Conservation (phyloP, 2,888 invertebrate species). For the Allophyes oxyacanthae region DNA sequence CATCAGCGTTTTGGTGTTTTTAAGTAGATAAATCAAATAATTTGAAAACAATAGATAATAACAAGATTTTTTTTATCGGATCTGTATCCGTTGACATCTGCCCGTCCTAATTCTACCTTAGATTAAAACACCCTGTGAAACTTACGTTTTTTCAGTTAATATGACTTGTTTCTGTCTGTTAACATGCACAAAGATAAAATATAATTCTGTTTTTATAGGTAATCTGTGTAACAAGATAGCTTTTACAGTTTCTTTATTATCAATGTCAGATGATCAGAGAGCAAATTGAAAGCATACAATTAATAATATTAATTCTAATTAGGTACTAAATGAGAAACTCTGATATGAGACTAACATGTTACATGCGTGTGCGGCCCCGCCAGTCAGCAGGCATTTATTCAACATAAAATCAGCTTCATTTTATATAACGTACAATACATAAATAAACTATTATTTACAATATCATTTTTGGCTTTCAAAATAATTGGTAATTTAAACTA, state of each 20-base stretch:
- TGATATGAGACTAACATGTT: constrained; percentile 76
- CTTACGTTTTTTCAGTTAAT: constrained; percentile 51
- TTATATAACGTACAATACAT: constrained; percentile 59
- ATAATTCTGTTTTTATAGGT: constrained; percentile 24
- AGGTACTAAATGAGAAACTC: constrained; percentile 67
- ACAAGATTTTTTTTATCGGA: constrained; percentile 38
- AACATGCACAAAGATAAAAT: constrained; percentile 33
- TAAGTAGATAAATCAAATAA: constrained; percentile 16
- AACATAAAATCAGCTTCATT: constrained; percentile 57
- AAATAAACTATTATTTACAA: constrained; percentile 78
- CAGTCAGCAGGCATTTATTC: constrained; percentile 47
- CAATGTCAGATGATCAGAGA: constrained; percentile 53
- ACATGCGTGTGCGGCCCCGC: constrained; percentile 49
- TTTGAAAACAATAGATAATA: constrained; percentile 17
- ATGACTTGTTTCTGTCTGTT: constrained; percentile 15
- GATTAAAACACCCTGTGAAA: constrained; percentile 87
- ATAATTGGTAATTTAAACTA: constrained; percentile 76
- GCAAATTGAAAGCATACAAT: constrained; percentile 57
- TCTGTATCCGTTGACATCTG: constrained; percentile 64
- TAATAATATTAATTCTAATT: constrained; percentile 60
- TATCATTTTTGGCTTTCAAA: constrained; percentile 55
- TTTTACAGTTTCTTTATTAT: constrained; percentile 31
- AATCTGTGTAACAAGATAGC: constrained; percentile 37
- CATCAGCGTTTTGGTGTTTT: constrained; percentile 5
- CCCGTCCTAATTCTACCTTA: constrained; percentile 86